Evolutionary conservation across 92 coral and sea anemone genomes (phyloP), one percentile per base, ranked within the genome.

Genomic region (Siderastrea siderea): DNA sequence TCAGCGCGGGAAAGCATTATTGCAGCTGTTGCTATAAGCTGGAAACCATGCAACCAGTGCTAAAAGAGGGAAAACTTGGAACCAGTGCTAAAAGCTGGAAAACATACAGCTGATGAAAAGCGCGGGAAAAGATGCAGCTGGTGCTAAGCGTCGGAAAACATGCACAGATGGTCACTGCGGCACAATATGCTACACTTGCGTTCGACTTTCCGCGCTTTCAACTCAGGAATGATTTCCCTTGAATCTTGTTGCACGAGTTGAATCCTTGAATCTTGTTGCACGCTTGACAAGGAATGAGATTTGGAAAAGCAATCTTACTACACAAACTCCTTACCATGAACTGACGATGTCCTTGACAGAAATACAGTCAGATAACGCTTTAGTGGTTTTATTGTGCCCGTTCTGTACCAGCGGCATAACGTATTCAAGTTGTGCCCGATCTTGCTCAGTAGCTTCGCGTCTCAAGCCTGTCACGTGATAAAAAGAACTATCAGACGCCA

Each of bases 351-450:
- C 98, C 91, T 94, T 98, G 60, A 94, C 93, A 19, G 86, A 54
- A 71, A 98, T 94, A 78, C 96, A 98, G 70, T 96, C 94, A 0
- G 99, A 89, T 84, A 98, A 80, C 11, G 98, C 98, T 77, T 82
- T 92, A 63, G 96, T 92, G 50, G 98, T 86, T 75, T 94, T 94
- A 45, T 84, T 80, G 74, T 94, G 89, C 69, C 98, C 93, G 72
- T 92, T 91, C 71, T 98, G 94, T 55, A 96, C 84, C 75, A 84
- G 91, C 67, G 98, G 98, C 93, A 96, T 77, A 1, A 95, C 85
- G n/a, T 91, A 94, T 7, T 96, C 92, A 79, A 93, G 88, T 88
- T 96, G 98, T 52, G 73, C 65, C 55, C 82, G 66, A 55, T 98
- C 98, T 65, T 98, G 99, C 53, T 87, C 92, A 14, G 75, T 80